Percentiles rank a stretch among this genome's conserved stretches.
phyloP scores from a whole-genome alignment of 1,140 invertebrate species.

The Tachypleus tridentatus region DNA sequence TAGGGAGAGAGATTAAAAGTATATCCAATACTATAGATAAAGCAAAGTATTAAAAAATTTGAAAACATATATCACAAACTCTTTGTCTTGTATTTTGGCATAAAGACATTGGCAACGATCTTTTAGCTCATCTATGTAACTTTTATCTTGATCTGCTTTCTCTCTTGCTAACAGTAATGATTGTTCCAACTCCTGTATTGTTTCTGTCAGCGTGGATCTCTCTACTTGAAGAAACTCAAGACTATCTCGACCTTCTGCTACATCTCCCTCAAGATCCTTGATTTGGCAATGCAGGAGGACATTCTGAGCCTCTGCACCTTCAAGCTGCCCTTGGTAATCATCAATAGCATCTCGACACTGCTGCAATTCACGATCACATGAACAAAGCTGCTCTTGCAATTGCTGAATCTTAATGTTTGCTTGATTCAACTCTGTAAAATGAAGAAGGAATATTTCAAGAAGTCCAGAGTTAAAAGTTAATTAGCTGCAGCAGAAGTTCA shows the following conservation, averaged over 20 bases:
- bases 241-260: constrained; percentile 11
- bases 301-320: constrained; percentile 2
- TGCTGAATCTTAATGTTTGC: constrained; percentile 8
- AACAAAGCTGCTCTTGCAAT: constrained; percentile 13
- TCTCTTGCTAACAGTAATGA: constrained; percentile 6
- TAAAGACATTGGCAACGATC: constrained; percentile 12
- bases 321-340: constrained; percentile 12
- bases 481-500: too few relatives aligned
- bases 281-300: constrained; percentile 9
- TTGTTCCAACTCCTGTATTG: constrained; percentile 12
- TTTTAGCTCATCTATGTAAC: constrained; percentile 11
- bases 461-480: too few relatives aligned
- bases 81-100: constrained; percentile 10
- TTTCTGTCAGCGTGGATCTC: constrained; percentile 10
- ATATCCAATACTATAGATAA: too few relatives aligned
- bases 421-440: too few relatives aligned
- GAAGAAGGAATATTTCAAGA: too few relatives aligned
- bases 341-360: constrained; percentile 18
- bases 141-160: constrained; percentile 7
- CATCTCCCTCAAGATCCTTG: constrained; percentile 2
- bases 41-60: too few relatives aligned
- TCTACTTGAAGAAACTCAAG: constrained; percentile 17
- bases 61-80: too few relatives aligned
- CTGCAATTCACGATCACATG: constrained; percentile 12
- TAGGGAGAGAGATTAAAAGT: too few relatives aligned